Conservation (phyloP, 2,113 vertebrate species). For the Lasiurus borealis region DNA sequence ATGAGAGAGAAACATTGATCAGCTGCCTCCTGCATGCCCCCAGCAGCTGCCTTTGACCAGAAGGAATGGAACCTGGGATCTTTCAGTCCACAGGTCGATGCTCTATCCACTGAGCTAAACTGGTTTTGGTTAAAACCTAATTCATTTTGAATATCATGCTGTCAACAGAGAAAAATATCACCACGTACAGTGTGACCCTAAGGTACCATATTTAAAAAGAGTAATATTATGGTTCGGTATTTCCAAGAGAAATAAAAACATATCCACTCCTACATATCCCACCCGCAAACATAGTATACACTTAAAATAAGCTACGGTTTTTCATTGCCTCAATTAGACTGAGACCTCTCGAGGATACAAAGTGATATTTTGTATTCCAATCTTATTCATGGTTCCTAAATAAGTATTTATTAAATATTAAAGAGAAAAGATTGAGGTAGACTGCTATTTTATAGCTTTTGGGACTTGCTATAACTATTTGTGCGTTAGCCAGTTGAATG, state of each 20-base stretch:
- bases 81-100: too few relatives aligned
- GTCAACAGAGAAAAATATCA: not conserved
- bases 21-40: too few relatives aligned
- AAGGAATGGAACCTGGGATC: too few relatives aligned
- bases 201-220: not conserved
- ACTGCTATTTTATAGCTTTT: not conserved
- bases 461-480: not conserved
- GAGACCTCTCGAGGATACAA: not conserved
- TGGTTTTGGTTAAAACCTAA: not conserved
- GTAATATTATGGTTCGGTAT: not conserved
- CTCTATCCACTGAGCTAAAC: too few relatives aligned
- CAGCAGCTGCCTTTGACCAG: too few relatives aligned
- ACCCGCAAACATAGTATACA: not conserved
- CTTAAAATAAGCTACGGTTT: not conserved
- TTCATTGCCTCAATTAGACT: not conserved
- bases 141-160: constrained; percentile 18
- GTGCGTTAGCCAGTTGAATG: not conserved
- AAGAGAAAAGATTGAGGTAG: not conserved
- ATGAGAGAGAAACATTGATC: too few relatives aligned
- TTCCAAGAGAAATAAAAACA: not conserved
- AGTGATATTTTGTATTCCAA: not conserved
- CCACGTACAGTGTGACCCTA: not conserved
- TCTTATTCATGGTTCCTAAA: not conserved
- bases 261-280: not conserved
- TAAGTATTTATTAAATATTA: constrained; percentile 6